phyloP scores from a whole-genome alignment of 2,888 invertebrate genomes.

The Phaedon cochleariae region DNA sequence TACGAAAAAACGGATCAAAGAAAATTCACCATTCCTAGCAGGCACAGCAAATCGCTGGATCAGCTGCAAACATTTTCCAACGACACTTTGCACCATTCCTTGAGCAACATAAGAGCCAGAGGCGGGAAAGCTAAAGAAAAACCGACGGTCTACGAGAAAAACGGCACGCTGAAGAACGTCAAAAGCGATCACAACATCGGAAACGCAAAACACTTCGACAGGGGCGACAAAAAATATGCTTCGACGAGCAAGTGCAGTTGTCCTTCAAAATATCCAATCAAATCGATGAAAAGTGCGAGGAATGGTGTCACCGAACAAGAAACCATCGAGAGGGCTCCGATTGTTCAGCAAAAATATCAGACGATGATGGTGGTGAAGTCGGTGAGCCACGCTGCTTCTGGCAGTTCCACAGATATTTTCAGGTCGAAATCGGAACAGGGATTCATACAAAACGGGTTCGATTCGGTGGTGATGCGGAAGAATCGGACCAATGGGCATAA shows the following conservation, averaged over 20 bases:
- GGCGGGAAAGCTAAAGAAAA: constrained; percentile 19
- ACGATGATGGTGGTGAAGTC: constrained; percentile 46
- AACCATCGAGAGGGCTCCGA: constrained; percentile 42
- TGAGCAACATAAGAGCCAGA: constrained; percentile 45
- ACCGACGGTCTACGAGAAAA: background rate
- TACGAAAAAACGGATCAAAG: constrained; percentile 41
- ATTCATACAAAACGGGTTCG: constrained; percentile 52
- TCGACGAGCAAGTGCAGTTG: constrained; percentile 31
- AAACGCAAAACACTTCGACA: constrained; percentile 33
- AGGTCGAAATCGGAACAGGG: constrained; percentile 50
- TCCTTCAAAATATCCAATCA: no score
- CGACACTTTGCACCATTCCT: constrained; percentile 49
- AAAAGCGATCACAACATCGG: constrained; percentile 46
- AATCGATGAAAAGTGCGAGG: no score
- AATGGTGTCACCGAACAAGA: no score
- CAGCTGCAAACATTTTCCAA: constrained; percentile 69
- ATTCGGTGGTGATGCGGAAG: constrained; percentile 43
- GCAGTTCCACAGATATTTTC: constrained; percentile 45
- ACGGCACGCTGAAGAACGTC: constrained; percentile 7
- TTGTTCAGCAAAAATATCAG: constrained; percentile 42
- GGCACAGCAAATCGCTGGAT: constrained; percentile 85
- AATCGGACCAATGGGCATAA: constrained; percentile 29
- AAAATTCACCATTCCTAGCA: constrained; percentile 50
- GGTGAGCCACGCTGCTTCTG: constrained; percentile 44
- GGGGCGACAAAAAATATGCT: constrained; percentile 18